Percentiles rank a stretch among this genome's conserved stretches.
These are phyloP conservation scores for Habrosyne pyritoides DNA, from an alignment of 2,888 invertebrate genomes.

Conservation along the genomic window DNA sequence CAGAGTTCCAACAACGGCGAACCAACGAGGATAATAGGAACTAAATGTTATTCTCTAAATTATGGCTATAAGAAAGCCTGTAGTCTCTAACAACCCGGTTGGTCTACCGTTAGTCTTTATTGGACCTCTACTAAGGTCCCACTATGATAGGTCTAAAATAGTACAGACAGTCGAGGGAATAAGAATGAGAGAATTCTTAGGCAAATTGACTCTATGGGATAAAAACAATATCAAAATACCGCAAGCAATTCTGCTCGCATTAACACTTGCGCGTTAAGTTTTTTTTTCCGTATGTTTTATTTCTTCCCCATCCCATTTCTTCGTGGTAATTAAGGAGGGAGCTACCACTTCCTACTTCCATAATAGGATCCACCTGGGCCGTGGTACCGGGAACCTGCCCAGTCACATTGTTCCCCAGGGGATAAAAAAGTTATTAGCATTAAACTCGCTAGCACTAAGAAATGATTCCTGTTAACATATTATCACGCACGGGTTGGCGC, in stretches of 20 bases:
- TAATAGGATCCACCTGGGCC: slow-evolving; percentile 47
- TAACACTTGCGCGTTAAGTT: background rate
- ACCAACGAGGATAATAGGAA: background rate
- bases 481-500: slow-evolving; percentile 1
- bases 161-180: background rate
- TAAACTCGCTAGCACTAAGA: slow-evolving; percentile 11
- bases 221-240: background rate
- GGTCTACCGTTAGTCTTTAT: slow-evolving; percentile 4
- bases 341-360: slow-evolving; percentile 61
- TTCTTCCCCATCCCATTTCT: slow-evolving; percentile 61
- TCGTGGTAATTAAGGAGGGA: slow-evolving; percentile 66
- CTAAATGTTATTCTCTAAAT: background rate
- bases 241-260: background rate
- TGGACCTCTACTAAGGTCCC: background rate
- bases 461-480: background rate
- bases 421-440: slow-evolving; percentile 51
- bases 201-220: background rate
- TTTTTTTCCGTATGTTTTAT: slow-evolving; percentile 24
- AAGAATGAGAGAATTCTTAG: background rate
- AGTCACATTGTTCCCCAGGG: slow-evolving; percentile 26
- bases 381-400: slow-evolving; percentile 36
- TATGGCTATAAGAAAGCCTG: slow-evolving; percentile 1
- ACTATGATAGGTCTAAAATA: background rate
- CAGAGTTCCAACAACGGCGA: background rate
- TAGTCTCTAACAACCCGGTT: background rate